These are phyloP conservation scores for Anhinga rufa DNA, from an alignment of 2,113 vertebrate genomes.

Conservation along the genomic window DNA sequence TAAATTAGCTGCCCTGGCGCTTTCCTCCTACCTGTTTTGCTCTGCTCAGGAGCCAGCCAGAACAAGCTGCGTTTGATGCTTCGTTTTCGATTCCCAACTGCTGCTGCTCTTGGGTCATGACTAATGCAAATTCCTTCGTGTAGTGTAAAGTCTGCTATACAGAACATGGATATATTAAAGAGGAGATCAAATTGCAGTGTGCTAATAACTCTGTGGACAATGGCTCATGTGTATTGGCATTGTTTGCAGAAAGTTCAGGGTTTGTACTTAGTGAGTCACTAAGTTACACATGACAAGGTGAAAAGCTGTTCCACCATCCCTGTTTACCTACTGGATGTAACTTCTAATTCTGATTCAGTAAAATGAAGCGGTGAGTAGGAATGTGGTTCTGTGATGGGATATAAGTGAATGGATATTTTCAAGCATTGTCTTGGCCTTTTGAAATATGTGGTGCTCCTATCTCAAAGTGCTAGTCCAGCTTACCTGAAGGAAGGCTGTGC, in stretches of 20 bases:
- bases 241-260: slow-evolving; percentile 5
- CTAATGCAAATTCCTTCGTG: background rate
- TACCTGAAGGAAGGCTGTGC: background rate
- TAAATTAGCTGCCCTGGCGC: background rate
- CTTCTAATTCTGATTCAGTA: slow-evolving; percentile 7
- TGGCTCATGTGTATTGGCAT: background rate
- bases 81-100: fast-evolving
- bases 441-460: fast-evolving
- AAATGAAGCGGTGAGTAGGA: background rate
- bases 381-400: background rate
- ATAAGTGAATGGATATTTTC: background rate
- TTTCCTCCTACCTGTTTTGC: background rate
- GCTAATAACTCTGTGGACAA: background rate
- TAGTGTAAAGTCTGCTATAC: background rate
- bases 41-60: background rate
- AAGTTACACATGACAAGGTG: background rate
- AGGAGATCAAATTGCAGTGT: background rate
- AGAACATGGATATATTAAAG: background rate
- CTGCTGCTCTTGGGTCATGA: background rate
- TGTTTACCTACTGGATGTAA: background rate
- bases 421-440: background rate
- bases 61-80: background rate
- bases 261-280: background rate
- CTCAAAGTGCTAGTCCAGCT: background rate
- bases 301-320: background rate